Conservation (phyloP, 2,888 invertebrate genomes). For the Arge pagana region DNA sequence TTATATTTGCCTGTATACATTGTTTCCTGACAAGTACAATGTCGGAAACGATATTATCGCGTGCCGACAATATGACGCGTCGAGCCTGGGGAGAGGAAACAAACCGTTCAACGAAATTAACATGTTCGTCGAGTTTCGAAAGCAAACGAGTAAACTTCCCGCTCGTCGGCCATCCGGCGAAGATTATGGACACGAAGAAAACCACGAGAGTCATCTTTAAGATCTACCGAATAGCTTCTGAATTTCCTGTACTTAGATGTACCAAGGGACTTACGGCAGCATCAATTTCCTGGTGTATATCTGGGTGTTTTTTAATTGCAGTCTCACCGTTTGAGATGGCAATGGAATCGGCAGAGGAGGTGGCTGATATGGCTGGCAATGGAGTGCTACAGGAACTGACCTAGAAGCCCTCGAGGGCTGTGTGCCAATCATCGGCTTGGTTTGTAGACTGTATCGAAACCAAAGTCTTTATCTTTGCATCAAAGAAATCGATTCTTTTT, state of each 20-base stretch:
- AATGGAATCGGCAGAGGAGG: conserved; percentile 33
- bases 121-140: no score
- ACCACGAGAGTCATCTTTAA: no score
- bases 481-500: conserved; percentile 22
- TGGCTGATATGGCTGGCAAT: conserved; percentile 31
- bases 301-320: conserved; percentile 54
- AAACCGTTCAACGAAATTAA: no score
- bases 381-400: conserved; percentile 22
- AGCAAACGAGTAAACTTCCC: no score
- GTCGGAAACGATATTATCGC: no score
- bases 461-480: conserved; percentile 32
- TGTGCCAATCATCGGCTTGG: conserved; percentile 48
- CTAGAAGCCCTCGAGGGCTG: conserved; percentile 32
- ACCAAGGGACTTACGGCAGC: conserved; percentile 25
- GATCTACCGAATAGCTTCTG: conserved; percentile 14
- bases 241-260: conserved; percentile 18
- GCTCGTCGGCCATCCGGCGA: no score
- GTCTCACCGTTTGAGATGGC: conserved; percentile 54
- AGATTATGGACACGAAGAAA: no score
- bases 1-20: not conserved
- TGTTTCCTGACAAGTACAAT: not conserved
- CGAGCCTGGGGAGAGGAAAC: no score
- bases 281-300: conserved; percentile 46
- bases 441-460: conserved; percentile 53
- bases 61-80: no score